Evolutionary conservation across 2,888 invertebrate species (phyloP).

Genomic region (Acronicta alni): DNA sequence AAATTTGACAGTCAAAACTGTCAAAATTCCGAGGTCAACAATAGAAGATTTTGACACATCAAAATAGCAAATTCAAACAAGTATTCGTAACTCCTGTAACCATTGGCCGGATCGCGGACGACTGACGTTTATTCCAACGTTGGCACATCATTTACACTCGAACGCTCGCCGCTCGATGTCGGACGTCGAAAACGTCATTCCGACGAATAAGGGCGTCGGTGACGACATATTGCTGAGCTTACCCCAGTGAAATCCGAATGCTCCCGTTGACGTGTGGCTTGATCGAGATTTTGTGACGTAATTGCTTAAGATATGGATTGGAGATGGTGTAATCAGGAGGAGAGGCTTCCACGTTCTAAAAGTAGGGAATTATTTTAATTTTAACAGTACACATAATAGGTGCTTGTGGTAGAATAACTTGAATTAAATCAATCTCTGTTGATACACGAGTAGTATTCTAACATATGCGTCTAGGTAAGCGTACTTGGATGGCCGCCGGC

Average conservation of each 20-base stretch:
- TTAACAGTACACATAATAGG: too few relatives aligned
- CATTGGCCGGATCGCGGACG: conserved; percentile 46
- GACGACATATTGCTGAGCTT: conserved; percentile 58
- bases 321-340: conserved; percentile 23
- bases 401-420: too few relatives aligned
- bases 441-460: too few relatives aligned
- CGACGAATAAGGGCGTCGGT: conserved; percentile 49
- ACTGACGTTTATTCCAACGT: conserved; percentile 56
- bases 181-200: conserved; percentile 59
- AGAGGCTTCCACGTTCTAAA: neutral
- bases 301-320: conserved; percentile 54
- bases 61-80: too few relatives aligned
- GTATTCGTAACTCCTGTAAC: conserved; percentile 40
- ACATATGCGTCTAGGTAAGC: too few relatives aligned
- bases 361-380: too few relatives aligned
- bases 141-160: conserved; percentile 71
- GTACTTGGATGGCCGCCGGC: too few relatives aligned
- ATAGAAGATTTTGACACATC: too few relatives aligned
- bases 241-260: conserved; percentile 45
- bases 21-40: too few relatives aligned
- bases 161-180: conserved; percentile 43
- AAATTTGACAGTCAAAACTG: too few relatives aligned
- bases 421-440: too few relatives aligned
- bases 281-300: conserved; percentile 57
- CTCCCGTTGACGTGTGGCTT: conserved; percentile 57